Conservation (phyloP, 2,113 vertebrate genomes). For the Syrmaticus mikado region DNA sequence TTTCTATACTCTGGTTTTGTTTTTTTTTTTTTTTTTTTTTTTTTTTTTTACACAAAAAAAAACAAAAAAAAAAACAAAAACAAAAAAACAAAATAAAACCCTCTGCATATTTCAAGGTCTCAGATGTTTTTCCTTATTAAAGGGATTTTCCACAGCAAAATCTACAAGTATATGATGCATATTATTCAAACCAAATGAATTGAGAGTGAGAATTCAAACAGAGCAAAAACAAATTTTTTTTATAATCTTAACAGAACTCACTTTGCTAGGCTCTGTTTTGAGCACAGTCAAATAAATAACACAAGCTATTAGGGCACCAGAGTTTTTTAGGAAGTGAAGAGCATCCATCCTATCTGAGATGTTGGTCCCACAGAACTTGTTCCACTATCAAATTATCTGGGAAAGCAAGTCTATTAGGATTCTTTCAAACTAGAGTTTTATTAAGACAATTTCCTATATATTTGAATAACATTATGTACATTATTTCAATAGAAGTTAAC, state of each 20-base stretch:
- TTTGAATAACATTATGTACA: accelerated
- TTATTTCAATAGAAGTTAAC: background rate
- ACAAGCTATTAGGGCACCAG: background rate
- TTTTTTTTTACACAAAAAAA: too few species aligned
- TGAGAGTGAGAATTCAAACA: conserved; percentile 28
- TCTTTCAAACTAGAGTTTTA: background rate
- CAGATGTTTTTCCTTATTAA: conserved; percentile 33
- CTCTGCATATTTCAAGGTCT: conserved; percentile 27
- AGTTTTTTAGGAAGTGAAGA: conserved; percentile 56
- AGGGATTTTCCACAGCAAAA: conserved; percentile 43
- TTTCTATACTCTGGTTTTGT: background rate
- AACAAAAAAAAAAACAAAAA: too few species aligned
- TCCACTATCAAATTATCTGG: conserved; percentile 23
- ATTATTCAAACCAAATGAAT: conserved; percentile 31
- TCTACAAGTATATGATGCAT: background rate
- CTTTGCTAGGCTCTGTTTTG: background rate
- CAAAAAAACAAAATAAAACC: background rate
- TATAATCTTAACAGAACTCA: conserved; percentile 17
- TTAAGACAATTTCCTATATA: background rate
- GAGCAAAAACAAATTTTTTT: background rate
- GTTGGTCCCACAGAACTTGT: background rate
- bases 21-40: too few species aligned
- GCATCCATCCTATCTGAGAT: conserved; percentile 54
- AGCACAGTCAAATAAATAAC: background rate
- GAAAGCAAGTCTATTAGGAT: background rate